Percentiles rank a stretch among this genome's conserved stretches.
phyloP scores from a whole-genome alignment of 2,888 invertebrate genomes.

The Trypoxylon attenuatum region DNA sequence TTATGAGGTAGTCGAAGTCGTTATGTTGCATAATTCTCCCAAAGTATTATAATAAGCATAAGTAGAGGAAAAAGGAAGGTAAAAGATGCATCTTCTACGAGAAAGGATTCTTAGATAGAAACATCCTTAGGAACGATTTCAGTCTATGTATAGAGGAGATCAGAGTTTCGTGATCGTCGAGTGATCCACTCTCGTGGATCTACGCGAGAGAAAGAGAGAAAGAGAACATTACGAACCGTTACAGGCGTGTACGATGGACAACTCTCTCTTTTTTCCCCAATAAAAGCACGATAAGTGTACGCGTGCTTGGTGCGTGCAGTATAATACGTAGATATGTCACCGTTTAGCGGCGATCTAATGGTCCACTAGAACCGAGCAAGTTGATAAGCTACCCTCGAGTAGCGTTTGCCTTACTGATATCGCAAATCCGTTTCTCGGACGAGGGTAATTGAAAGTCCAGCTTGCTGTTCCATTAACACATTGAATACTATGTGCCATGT shows the following conservation, averaged over 20 bases:
- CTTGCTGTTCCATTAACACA: not conserved
- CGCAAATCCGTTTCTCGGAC: constrained; percentile 6
- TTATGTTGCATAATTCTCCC: too few species aligned
- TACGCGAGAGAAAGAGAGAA: constrained; percentile 1
- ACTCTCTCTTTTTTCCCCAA: constrained; percentile 14
- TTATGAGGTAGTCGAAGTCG: too few species aligned
- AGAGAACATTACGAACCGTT: constrained; percentile 18
- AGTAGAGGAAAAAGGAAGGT: too few species aligned
- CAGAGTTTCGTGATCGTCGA: too few species aligned
- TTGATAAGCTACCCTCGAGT: not conserved
- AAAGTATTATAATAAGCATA: too few species aligned
- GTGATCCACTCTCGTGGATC: constrained; percentile 9
- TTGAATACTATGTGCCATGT: too few species aligned
- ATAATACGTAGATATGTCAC: constrained; percentile 5
- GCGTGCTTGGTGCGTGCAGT: not conserved
- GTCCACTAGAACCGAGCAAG: constrained; percentile 4
- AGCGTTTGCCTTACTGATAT: constrained; percentile 6
- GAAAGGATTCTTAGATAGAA: too few species aligned
- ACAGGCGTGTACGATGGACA: constrained; percentile 2
- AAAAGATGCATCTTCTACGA: too few species aligned
- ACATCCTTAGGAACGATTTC: too few species aligned
- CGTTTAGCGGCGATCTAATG: constrained; percentile 24
- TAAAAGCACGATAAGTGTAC: constrained; percentile 9
- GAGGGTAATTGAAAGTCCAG: not conserved
- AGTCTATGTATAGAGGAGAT: too few species aligned